A percentile compares a stretch with the other conserved stretches of the same genome.
These are phyloP conservation scores for Drosophila malerkotliana DNA, from an alignment of 1,140 invertebrate genomes.

Conservation along the genomic window DNA sequence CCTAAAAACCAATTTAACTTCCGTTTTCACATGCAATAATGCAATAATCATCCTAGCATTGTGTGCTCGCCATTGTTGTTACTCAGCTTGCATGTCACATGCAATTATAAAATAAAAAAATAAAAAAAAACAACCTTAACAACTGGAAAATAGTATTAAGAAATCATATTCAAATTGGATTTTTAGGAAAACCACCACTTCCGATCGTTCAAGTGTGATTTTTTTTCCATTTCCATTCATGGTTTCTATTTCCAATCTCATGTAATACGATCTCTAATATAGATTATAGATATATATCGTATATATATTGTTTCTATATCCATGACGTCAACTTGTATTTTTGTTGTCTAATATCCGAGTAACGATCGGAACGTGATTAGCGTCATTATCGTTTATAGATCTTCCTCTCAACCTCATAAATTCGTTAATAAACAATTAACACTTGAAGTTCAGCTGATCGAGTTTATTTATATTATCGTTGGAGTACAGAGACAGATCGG, in stretches of 20 bases:
- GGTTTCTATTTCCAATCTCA: background rate
- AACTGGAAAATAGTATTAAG: slow-evolving; percentile 30
- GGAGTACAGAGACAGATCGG: background rate
- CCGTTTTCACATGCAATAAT: slow-evolving; percentile 43
- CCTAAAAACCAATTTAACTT: slow-evolving; percentile 43
- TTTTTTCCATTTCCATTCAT: slow-evolving; percentile 21
- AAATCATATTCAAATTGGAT: slow-evolving; percentile 52
- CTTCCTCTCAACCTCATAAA: background rate
- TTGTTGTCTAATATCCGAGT: slow-evolving; percentile 20
- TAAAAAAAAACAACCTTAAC: slow-evolving; percentile 5
- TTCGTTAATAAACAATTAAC: slow-evolving; percentile 19
- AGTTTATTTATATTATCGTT: background rate
- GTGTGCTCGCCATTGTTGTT: slow-evolving; percentile 7
- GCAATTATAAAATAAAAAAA: slow-evolving; percentile 26
- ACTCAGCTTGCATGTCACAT: slow-evolving; percentile 36
- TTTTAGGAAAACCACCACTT: background rate
- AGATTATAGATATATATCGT: no score
- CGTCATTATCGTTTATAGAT: slow-evolving; percentile 29
- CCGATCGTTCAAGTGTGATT: slow-evolving; percentile 12
- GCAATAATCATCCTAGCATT: background rate
- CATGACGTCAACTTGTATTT: slow-evolving; percentile 27
- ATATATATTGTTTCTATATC: slow-evolving; percentile 3
- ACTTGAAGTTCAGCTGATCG: background rate
- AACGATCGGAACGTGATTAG: slow-evolving; percentile 42
- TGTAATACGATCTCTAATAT: slow-evolving; percentile 16